Conservation (phyloP, 2,888 invertebrate genomes). For the Philopedon plagiatum region DNA sequence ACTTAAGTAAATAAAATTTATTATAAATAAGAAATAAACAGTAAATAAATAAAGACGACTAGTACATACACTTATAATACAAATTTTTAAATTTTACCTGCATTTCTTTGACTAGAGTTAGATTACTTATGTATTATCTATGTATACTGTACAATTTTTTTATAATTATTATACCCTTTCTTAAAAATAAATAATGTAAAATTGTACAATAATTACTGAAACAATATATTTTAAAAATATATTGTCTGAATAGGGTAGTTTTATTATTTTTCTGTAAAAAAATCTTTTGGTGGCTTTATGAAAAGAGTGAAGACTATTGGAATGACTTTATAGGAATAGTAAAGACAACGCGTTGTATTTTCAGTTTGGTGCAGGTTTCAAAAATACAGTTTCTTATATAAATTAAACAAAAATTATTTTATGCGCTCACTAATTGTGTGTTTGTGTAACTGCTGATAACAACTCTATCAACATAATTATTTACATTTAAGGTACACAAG, state of each 20-base stretch:
- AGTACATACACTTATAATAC: conserved; percentile 66
- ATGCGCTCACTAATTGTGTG: conserved; percentile 12
- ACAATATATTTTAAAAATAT: neutral
- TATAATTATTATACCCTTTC: no score
- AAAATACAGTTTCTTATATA: neutral
- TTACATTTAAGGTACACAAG: conserved; percentile 25
- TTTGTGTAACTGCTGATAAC: neutral
- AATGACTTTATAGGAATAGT: no score
- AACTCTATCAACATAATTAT: conserved; percentile 2
- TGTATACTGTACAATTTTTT: conserved; percentile 26
- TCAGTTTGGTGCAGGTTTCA: no score
- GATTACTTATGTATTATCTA: conserved; percentile 10
- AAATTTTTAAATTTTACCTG: conserved; percentile 57
- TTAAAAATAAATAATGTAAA: conserved; percentile 3
- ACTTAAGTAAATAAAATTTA: conserved; percentile 61
- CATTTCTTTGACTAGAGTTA: conserved; percentile 67
- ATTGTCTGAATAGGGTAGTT: no score
- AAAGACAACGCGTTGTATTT: no score
- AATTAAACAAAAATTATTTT: neutral
- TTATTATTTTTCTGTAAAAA: no score
- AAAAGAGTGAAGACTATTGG: no score
- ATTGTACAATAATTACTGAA: neutral
- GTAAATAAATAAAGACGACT: conserved; percentile 67
- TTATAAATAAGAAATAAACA: conserved; percentile 58
- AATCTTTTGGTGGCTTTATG: no score